These are phyloP conservation scores for Drosophila ezoana DNA, from an alignment of 2,888 invertebrate genomes.

Conservation along the genomic window DNA sequence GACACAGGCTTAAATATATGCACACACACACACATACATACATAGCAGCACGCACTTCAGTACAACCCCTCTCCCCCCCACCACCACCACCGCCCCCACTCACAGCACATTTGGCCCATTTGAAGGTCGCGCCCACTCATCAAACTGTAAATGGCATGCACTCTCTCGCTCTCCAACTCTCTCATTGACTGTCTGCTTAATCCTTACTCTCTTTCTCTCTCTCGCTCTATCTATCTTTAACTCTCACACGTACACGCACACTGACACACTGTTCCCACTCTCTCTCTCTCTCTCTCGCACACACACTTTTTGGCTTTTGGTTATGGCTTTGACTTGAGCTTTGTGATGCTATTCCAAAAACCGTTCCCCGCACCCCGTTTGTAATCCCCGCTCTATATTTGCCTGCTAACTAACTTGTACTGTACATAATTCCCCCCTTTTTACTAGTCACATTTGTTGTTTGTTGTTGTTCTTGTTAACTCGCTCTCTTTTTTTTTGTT, in stretches of 20 bases:
- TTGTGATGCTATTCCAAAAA: slow-evolving; percentile 33
- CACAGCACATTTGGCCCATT: slow-evolving; percentile 8
- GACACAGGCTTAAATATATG: slow-evolving; percentile 8
- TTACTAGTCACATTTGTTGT: slow-evolving; percentile 3
- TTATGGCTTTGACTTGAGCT: slow-evolving; percentile 51
- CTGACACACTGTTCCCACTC: slow-evolving; percentile 9
- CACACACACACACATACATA: background rate
- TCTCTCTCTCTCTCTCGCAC: slow-evolving; percentile 4
- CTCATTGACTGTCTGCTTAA: slow-evolving; percentile 1
- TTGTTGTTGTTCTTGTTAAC: slow-evolving; percentile 12
- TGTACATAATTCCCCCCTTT: slow-evolving; percentile 15
- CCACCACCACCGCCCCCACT: background rate
- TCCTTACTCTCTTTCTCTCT: slow-evolving; percentile 9
- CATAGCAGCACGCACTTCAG: slow-evolving; percentile 10
- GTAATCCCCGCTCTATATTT: slow-evolving; percentile 10
- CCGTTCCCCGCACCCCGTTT: background rate
- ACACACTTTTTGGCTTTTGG: slow-evolving; percentile 34
- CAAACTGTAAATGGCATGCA: slow-evolving; percentile 28
- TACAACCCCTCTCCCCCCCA: background rate
- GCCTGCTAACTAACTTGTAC: slow-evolving; percentile 21
- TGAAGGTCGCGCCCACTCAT: slow-evolving; percentile 17
- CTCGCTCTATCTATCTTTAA: slow-evolving; percentile 10
- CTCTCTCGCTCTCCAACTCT: background rate
- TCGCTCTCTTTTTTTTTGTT: background rate
- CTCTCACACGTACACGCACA: slow-evolving; percentile 10